Evolutionary conservation across 2,797 vertebrate species (phyloP), one percentile per base, ranked within the genome.

Genomic region (Lagocephalus sceleratus): DNA sequence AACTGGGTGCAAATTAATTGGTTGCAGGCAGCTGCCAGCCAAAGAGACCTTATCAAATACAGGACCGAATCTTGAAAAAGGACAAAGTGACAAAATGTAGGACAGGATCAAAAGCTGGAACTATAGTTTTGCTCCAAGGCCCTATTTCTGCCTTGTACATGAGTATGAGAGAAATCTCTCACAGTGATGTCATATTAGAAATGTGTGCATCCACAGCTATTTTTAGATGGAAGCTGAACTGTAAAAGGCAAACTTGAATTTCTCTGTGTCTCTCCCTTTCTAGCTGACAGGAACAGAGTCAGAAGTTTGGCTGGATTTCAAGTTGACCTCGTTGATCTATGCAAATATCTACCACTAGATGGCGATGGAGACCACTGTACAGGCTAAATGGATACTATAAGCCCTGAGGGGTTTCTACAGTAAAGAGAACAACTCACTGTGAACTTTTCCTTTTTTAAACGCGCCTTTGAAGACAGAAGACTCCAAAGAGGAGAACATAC

Each of bases 341-440:
- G 69, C 72, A 82, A 91, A 91, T 93, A 90, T 89, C 72, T 94
- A 75, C 87, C 94, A 79, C 90, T 82, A 93, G 94, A 90, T 92
- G 91, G 90, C 72, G 72, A 84, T 87, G 66, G 66, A 90, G 89
- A 88, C 85, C 84, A 76, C 2, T 47, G 21, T 66, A 85, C 75
- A 60, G 50, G 3, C 45, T 41, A 49, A 47, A 56, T 22, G 61
- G 60, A 49, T 68, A 79, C 79, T 63, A 76, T 66, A 80, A 46
- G 73, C 70, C 54, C 66, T 66, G 58, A 38, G 65, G 73, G 74
- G 65, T 73, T 54, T 52, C 60, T 70, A 75, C 82, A 79, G 73
- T 78, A 71, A 62, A 79, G 69, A 56, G 55, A 66, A 73, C 64
- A 72, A 71, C 68, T 49, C 51, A 54, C 42, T 39, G 51, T 8